phyloP scores from a whole-genome alignment of 35 echinoderm and acorn worm genomes.

The Patiria miniata region DNA sequence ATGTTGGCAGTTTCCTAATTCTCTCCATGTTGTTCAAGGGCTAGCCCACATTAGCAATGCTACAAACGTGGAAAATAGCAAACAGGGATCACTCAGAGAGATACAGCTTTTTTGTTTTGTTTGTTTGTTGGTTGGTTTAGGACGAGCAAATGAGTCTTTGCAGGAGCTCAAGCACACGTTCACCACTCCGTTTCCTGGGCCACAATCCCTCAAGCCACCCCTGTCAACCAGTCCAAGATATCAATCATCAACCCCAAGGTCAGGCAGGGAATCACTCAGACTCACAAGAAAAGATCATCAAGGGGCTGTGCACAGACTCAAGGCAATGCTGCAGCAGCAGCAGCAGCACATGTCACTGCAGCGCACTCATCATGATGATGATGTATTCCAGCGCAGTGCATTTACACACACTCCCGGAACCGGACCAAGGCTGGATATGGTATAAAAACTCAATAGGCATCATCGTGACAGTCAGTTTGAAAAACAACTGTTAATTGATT shows the following conservation, averaged over 20 bases:
- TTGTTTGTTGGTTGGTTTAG: not conserved
- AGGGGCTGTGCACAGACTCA: slow-evolving; percentile 16
- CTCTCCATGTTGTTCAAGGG: no score
- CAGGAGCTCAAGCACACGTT: slow-evolving; percentile 37
- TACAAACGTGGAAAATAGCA: no score
- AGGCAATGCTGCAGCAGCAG: slow-evolving; percentile 14
- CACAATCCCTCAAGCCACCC: not conserved
- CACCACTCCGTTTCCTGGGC: slow-evolving; percentile 8
- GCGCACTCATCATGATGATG: no score
- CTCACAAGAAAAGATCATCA: not conserved
- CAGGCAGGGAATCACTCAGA: not conserved
- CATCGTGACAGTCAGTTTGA: no score
- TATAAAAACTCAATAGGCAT: no score
- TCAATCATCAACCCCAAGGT: not conserved
- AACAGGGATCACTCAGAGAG: no score
- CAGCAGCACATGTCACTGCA: no score
- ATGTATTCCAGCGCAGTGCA: no score
- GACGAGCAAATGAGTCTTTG: slow-evolving; percentile 29
- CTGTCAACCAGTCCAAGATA: not conserved
- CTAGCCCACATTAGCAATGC: no score
- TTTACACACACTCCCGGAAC: not conserved
- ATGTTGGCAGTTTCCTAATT: no score
- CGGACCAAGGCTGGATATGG: not conserved
- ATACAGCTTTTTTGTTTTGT: not conserved
- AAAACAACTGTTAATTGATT: no score